Evolutionary conservation across 2,113 vertebrate species (phyloP), one percentile per base, ranked within the genome.

Genomic region (Epinephelus lanceolatus): DNA sequence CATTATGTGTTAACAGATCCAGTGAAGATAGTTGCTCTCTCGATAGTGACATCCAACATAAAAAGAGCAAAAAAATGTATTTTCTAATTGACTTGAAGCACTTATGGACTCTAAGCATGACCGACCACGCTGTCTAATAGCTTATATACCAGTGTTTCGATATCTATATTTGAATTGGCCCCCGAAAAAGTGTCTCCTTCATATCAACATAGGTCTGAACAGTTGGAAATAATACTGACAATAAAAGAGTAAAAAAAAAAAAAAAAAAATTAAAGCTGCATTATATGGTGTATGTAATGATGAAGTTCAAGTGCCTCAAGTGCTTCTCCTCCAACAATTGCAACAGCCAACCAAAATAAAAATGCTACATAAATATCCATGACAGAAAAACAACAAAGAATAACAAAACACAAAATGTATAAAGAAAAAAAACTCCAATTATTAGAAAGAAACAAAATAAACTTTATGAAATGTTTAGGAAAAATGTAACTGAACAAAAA

Each of bases 151-250:
- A 84, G 66, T 81, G 69, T 89, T 42, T 79, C 52, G 14, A 62
- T 73, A 81, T 77, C 68, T 90, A 60, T 53, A 60, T 78, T 87
- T 42, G 56, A 90, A 88, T 93, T 91, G 93, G 91, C 92, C 93
- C 86, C 92, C 78, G 8, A 78, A 81, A 84, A 85, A 84, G 53
- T 65, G 62, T 86, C 62, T 90, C 75, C 89, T 92, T 93, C 89
- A 90, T 80, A 83, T 88, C 45, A 76, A 86, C 70, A 70, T 47
- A 65, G 45, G 75, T 72, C 57, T 69, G 62, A 83, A 88, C 66
- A 80, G 76, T 42, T 81, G 63, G 71, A 85, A 75, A 85, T 92
- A 94, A 94, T 92, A 94, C 91, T 93, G 91, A 92, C 80, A 60
- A 81, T 66, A 61, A 80, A 71, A 84, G 37, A 86, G 56, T 76